Evolutionary conservation across 2,797 vertebrate species (phyloP).

Genomic region (Sebastes iracundus): DNA sequence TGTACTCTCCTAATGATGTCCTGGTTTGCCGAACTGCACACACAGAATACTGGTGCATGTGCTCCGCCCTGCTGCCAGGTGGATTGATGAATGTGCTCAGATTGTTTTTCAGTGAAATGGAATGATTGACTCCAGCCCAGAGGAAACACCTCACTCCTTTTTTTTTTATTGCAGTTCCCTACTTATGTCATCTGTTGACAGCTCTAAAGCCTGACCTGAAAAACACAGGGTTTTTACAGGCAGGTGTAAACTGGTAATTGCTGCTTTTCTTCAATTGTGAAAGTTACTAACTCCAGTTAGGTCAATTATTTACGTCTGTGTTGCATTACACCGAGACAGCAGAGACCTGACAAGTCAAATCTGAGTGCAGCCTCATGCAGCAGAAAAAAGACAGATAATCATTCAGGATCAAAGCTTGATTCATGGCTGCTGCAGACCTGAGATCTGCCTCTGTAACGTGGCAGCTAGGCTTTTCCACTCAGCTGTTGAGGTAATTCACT

Average conservation of each 20-base stretch:
- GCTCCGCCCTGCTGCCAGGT: constrained; percentile 52
- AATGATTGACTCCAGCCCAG: constrained; percentile 54
- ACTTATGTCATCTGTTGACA: constrained; percentile 35
- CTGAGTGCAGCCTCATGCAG: constrained; percentile 35
- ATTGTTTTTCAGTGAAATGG: constrained; percentile 47
- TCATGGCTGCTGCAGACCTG: constrained; percentile 52
- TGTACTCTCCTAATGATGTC: constrained; percentile 18
- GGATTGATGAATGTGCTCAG: constrained; percentile 43
- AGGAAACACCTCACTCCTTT: constrained; percentile 38
- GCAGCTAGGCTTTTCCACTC: constrained; percentile 55
- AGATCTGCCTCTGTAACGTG: constrained; percentile 45
- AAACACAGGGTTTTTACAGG: constrained; percentile 11
- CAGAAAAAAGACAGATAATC: constrained; percentile 56
- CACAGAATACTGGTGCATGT: constrained; percentile 21
- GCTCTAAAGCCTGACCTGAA: constrained; percentile 6
- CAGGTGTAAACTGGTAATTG: constrained; percentile 29
- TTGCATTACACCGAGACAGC: constrained; percentile 24
- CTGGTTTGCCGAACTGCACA: constrained; percentile 38
- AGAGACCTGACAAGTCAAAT: constrained; percentile 41
- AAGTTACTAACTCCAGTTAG: constrained; percentile 22
- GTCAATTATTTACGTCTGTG: constrained; percentile 30
- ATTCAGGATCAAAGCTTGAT: constrained; percentile 58
- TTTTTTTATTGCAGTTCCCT: constrained; percentile 19
- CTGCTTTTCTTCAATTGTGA: constrained; percentile 2
- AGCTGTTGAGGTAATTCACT: constrained; percentile 43